Evolutionary conservation across 2,113 vertebrate species (phyloP).

Genomic region (Rhynchomys soricoides): DNA sequence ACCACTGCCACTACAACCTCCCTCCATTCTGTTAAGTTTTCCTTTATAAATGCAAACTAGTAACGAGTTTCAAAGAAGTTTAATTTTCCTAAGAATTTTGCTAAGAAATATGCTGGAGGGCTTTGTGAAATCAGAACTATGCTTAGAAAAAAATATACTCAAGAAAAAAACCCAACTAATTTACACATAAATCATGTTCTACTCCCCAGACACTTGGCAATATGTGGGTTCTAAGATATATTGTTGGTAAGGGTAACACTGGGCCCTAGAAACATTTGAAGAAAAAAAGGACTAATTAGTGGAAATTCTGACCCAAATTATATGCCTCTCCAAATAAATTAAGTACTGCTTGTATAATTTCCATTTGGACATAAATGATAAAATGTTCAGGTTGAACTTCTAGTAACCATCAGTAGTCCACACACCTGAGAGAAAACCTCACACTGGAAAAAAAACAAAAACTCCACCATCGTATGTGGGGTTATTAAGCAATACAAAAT

Average conservation of each 20-base stretch:
- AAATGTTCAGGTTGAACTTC: neutral
- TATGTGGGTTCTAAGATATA: neutral
- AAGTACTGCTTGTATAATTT: neutral
- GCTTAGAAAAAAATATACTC: neutral
- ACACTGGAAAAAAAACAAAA: neutral
- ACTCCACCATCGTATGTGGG: neutral
- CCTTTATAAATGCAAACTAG: neutral
- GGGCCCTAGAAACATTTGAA: neutral
- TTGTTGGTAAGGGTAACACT: neutral
- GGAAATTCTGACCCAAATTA: slow-evolving; percentile 3
- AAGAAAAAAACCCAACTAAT: neutral
- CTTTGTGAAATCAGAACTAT: neutral
- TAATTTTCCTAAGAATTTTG: neutral
- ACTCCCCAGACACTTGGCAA: neutral
- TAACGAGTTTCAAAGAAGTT: neutral
- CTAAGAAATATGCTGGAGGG: neutral
- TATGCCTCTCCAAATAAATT: neutral
- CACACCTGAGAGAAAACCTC: neutral
- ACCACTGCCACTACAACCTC: slow-evolving; percentile 5
- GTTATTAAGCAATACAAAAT: neutral
- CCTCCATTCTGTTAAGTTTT: neutral
- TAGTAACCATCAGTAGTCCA: neutral
- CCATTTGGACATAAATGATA: neutral
- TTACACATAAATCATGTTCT: neutral
- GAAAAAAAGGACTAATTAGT: neutral